Base-by-base conservation (phyloP, 2,797 vertebrate species). In the Oophaga sylvatica region DNA sequence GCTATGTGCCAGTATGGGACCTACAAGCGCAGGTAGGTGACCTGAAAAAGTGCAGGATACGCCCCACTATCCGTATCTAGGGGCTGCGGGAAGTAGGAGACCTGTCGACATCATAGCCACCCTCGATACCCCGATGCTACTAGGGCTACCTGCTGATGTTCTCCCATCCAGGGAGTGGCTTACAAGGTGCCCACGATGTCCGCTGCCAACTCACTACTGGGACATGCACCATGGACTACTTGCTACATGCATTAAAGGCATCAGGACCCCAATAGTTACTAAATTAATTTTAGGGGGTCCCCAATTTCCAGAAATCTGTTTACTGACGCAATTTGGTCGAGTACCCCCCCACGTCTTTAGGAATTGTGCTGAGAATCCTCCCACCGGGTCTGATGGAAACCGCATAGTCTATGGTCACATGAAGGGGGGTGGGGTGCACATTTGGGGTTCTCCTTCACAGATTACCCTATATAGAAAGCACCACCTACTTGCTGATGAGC, bases 1-100 rank as follows among this genome's bases (percentile, higher is more conserved):
- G 79, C 83, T 85, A 89, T 88, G 87, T 85, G 78, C 83, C 67
- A 88, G 17, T 15, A 88, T 88, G 87, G 78, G 78, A 85, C 83
- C 31, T 29, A 17, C 41, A 73, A 78, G 78, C 19, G 70, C 83
- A 88, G 87, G 87, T 88, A 88, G 78, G 83, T n/a, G 29, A 41
- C 26, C 70, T 9, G 13, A 16, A 35, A 2, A 17, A 17, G 41
- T 13, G 16, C 15, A 11, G 77, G 15, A 60, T 59, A 35, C 17
- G 26, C 56, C 17, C 56, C 22, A 17, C 11, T 41, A 35, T 12
- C 26, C 35, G 3, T 29, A 29, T 29, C 48, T 26, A 20, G n/a
- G 71, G 56, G 77, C 6, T 31, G 26, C 1, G 77, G 70, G 70
- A 79, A 59, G 76, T 79, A 0, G 76, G 76, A 20, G 53, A 35